Conservation (phyloP, 2,797 vertebrate genomes). For the Triplophysa yarkandensis region DNA sequence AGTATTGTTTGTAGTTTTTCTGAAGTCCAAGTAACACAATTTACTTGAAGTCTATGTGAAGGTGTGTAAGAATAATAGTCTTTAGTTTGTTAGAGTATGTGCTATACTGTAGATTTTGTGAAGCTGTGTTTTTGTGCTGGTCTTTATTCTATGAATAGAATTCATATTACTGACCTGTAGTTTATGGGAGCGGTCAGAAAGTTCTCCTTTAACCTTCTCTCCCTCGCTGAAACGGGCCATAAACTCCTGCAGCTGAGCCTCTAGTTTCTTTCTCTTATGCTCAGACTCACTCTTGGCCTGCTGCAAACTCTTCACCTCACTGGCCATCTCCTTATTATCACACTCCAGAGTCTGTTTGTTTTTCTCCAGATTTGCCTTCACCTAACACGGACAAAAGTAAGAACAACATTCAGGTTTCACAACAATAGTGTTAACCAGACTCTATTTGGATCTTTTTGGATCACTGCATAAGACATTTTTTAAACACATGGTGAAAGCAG, state of each 20-base stretch:
- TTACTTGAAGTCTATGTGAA: not conserved
- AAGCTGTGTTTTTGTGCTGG: not conserved
- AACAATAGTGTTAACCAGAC: constrained; percentile 1
- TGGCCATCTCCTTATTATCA: constrained; percentile 90
- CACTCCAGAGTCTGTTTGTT: constrained; percentile 93
- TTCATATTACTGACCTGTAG: constrained; percentile 77
- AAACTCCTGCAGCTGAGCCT: constrained; percentile 89
- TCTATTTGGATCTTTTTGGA: not conserved
- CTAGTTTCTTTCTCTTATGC: constrained; percentile 93
- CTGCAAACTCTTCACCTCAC: constrained; percentile 91
- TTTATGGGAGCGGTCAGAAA: constrained; percentile 86
- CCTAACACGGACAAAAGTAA: constrained; percentile 67
- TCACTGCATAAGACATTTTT: not conserved
- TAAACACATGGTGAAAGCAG: constrained; percentile 19
- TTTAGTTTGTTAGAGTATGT: not conserved
- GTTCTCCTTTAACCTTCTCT: constrained; percentile 83
- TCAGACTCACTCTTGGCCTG: constrained; percentile 90
- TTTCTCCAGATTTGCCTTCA: constrained; percentile 93
- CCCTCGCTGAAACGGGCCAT: constrained; percentile 84
- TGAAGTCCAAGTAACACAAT: not conserved
- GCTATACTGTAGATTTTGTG: not conserved
- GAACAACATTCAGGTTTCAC: not conserved
- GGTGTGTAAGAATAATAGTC: not conserved
- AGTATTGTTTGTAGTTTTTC: not conserved
- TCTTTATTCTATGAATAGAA: not conserved